phyloP scores from a whole-genome alignment of 1,140 invertebrate species.

The Acromyrmex heyeri region DNA sequence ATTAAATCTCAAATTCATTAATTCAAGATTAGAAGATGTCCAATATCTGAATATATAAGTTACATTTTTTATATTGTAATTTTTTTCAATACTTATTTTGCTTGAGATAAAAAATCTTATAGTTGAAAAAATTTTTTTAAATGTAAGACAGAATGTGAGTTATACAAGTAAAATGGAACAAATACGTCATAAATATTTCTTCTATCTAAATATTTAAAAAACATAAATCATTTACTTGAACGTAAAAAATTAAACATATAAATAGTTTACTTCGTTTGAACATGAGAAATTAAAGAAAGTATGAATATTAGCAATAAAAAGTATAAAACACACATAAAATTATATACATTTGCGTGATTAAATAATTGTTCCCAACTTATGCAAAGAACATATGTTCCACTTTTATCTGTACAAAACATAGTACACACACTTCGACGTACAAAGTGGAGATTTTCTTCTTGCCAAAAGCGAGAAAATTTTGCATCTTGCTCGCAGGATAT shows the following conservation, averaged over 20 bases:
- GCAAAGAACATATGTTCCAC: not conserved
- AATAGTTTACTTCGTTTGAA: not conserved
- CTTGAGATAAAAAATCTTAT: not conserved
- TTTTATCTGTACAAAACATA: not conserved
- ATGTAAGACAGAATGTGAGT: not conserved
- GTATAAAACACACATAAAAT: not conserved
- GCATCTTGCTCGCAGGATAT: not conserved
- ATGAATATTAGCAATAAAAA: not conserved
- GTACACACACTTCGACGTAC: not conserved
- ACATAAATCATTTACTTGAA: not conserved
- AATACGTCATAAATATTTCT: not conserved
- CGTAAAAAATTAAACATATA: not conserved
- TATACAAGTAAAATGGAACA: not conserved
- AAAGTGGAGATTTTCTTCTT: not conserved
- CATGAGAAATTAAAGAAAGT: not conserved
- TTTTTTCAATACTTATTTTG: slow-evolving; percentile 24
- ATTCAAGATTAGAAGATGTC: not conserved
- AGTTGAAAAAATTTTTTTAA: not conserved
- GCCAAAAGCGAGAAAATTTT: not conserved
- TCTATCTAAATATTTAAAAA: not conserved
- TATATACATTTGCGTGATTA: not conserved
- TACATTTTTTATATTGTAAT: not conserved
- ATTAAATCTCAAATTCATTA: not conserved
- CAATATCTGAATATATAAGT: not conserved
- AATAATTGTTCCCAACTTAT: slow-evolving; percentile 1